Conservation (phyloP, 1,140 invertebrate species). For the Lethrus apterus region DNA sequence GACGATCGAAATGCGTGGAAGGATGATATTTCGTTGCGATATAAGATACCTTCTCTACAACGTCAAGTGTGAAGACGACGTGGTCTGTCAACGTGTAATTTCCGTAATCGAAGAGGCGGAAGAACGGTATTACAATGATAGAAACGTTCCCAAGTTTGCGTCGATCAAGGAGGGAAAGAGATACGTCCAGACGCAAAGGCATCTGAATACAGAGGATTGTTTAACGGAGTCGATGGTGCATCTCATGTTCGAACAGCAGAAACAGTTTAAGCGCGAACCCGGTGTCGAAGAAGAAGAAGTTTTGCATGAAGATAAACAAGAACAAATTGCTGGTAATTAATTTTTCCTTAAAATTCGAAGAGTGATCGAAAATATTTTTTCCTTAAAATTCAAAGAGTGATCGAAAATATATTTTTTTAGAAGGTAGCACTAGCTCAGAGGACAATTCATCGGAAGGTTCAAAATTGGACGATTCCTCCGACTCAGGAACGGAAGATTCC, state of each 20-base stretch:
- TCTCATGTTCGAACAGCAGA: constrained; percentile 5
- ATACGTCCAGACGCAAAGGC: constrained; percentile 2
- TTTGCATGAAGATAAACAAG: too few species aligned
- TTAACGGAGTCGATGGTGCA: background rate
- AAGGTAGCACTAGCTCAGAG: too few species aligned
- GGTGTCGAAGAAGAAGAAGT: too few species aligned
- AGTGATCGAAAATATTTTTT: too few species aligned
- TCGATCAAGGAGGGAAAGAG: constrained; percentile 3
- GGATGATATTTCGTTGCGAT: constrained; percentile 25
- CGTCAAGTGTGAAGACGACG: constrained; percentile 23
- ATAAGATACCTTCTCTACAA: constrained; percentile 29
- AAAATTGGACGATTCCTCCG: too few species aligned
- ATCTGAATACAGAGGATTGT: background rate
- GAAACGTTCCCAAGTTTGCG: constrained; percentile 12
- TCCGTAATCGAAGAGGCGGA: constrained; percentile 17
- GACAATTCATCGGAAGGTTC: too few species aligned
- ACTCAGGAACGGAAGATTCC: too few species aligned
- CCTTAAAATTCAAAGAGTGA: too few species aligned
- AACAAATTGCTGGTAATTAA: too few species aligned
- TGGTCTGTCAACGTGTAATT: constrained; percentile 18
- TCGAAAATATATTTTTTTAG: too few species aligned
- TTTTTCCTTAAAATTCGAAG: too few species aligned
- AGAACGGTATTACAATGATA: constrained; percentile 5
- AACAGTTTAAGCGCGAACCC: too few species aligned
- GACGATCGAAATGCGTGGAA: constrained; percentile 24